Conservation (phyloP, 2,113 vertebrate genomes). For the Phrynosoma blainvillii region DNA sequence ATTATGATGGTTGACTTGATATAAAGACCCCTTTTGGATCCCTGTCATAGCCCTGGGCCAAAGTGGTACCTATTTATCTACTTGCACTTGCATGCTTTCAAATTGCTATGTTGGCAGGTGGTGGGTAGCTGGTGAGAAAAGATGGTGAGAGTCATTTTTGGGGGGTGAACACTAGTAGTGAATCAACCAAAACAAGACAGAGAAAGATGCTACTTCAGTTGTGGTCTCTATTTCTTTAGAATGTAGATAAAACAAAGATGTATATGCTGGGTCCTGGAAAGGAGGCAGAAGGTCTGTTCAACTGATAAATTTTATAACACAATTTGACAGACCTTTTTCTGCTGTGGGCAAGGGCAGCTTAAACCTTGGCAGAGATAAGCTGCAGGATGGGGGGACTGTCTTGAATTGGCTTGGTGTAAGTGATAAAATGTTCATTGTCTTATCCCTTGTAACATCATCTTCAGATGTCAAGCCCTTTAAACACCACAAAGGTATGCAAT, state of each 20-base stretch:
- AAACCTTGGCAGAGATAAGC: conserved; percentile 61
- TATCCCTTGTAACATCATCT: conserved; percentile 42
- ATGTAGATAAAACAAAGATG: conserved; percentile 67
- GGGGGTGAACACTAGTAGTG: conserved; percentile 36
- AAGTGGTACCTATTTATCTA: too few relatives aligned
- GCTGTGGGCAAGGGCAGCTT: conserved; percentile 72
- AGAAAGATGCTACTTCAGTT: conserved; percentile 28
- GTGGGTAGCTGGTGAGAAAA: conserved; percentile 1
- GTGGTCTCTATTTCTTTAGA: conserved; percentile 45
- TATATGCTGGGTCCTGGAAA: conserved; percentile 48
- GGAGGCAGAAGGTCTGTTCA: conserved; percentile 43
- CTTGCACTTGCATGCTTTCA: too few relatives aligned
- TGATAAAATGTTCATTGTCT: not conserved
- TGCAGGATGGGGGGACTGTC: conserved; percentile 30
- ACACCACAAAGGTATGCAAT: not conserved
- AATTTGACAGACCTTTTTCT: conserved; percentile 67
- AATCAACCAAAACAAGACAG: conserved; percentile 43
- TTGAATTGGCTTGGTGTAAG: conserved; percentile 50
- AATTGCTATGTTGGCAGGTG: not conserved
- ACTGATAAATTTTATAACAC: conserved; percentile 71
- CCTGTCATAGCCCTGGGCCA: too few relatives aligned
- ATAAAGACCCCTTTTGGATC: too few relatives aligned
- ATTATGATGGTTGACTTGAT: too few relatives aligned
- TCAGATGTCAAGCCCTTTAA: conserved; percentile 7
- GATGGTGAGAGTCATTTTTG: conserved; percentile 4